Evolutionary conservation across 2,113 vertebrate genomes (phyloP).

Genomic region (Nesospiza acunhae): DNA sequence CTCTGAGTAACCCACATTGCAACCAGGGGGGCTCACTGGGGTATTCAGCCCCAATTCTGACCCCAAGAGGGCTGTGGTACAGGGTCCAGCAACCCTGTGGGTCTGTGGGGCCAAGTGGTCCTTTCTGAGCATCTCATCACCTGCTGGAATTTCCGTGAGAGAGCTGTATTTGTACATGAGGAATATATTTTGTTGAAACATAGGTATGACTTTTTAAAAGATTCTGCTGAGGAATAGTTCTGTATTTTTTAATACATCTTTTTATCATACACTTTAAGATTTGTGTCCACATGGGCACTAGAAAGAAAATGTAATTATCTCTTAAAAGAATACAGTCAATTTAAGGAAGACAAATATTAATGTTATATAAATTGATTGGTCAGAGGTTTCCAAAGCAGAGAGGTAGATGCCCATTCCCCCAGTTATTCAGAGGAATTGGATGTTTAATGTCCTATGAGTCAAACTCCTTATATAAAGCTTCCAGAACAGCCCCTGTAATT

Average conservation of each 20-base stretch:
- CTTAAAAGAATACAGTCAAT: conserved; percentile 26
- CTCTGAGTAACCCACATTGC: not conserved
- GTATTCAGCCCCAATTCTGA: not conserved
- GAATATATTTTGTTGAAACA: not conserved
- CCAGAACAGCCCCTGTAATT: not conserved
- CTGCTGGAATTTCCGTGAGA: not conserved
- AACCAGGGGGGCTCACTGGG: not conserved
- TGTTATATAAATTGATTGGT: not conserved
- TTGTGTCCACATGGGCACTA: not conserved
- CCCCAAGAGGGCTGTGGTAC: rapidly evolving
- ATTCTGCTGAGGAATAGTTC: not conserved
- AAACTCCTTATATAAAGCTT: not conserved
- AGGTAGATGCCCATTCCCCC: not conserved
- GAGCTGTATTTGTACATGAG: not conserved
- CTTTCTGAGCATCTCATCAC: not conserved
- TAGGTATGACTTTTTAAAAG: not conserved
- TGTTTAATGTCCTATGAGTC: not conserved
- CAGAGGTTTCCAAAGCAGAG: not conserved
- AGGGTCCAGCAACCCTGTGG: too few relatives aligned
- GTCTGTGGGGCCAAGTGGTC: not conserved
- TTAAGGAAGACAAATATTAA: conserved; percentile 28
- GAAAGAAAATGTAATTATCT: conserved; percentile 19
- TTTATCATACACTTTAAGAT: not conserved
- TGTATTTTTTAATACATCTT: not conserved
- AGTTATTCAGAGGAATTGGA: not conserved